phyloP scores from a whole-genome alignment of 2,797 vertebrate genomes.

The Peromyscus aztecus region DNA sequence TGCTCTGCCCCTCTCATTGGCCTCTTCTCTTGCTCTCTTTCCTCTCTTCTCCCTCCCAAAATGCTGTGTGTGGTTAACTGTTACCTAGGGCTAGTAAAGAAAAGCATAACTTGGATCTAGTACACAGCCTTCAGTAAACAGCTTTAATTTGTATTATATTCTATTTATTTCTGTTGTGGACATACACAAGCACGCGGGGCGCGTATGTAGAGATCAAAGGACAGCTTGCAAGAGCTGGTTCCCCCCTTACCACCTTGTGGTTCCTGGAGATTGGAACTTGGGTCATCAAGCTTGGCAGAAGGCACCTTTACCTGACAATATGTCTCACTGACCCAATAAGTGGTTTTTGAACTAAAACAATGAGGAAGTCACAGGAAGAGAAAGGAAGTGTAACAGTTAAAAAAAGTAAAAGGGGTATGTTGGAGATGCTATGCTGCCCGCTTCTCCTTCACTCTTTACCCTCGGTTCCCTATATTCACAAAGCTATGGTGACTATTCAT shows the following conservation, averaged over 20 bases:
- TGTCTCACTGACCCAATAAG: neutral
- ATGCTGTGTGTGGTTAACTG: neutral
- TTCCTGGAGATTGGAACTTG: neutral
- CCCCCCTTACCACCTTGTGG: neutral
- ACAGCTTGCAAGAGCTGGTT: neutral
- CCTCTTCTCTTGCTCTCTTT: neutral
- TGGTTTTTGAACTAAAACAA: constrained; percentile 37
- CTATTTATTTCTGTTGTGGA: neutral
- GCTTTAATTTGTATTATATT: neutral
- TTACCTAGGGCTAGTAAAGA: constrained; percentile 9
- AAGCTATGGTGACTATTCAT: neutral
- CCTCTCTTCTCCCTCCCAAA: neutral
- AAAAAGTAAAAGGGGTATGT: neutral
- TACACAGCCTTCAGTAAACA: neutral
- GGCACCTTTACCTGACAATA: neutral
- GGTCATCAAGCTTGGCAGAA: neutral
- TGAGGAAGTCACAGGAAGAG: neutral
- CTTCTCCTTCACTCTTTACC: neutral
- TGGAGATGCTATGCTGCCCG: neutral
- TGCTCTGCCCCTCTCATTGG: neutral
- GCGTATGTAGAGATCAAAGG: neutral
- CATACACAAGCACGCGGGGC: neutral
- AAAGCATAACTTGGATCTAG: neutral
- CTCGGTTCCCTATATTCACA: neutral
- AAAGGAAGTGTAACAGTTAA: neutral